Evolutionary conservation across 2,888 invertebrate species (phyloP).

Genomic region (Microplitis manilae): DNA sequence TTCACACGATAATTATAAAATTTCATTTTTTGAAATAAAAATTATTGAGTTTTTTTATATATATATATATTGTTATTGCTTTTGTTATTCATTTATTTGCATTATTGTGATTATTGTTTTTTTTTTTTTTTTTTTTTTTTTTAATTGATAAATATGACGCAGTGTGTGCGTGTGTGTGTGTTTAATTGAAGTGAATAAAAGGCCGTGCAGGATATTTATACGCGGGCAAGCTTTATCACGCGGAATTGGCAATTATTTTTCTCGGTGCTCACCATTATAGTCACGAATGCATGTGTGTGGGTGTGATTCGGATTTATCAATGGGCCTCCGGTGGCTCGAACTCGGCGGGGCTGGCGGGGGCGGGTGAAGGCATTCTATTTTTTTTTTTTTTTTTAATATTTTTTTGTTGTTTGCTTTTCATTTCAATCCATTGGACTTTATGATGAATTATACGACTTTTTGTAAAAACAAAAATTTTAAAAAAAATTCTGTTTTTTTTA

Average conservation of each 20-base stretch:
- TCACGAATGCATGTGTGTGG: conserved; percentile 52
- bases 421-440: conserved; percentile 22
- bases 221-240: conserved; percentile 56
- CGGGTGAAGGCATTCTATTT: conserved; percentile 56
- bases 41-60: no score
- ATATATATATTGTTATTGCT: no score
- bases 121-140: conserved; percentile 39
- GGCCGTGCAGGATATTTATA: conserved; percentile 53
- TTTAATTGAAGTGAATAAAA: conserved; percentile 48
- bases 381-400: conserved; percentile 46
- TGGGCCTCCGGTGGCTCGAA: conserved; percentile 70
- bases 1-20: no score
- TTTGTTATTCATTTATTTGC: no score
- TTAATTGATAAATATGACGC: neutral
- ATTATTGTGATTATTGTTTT: neutral
- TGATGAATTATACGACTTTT: conserved; percentile 29
- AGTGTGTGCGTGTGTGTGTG: conserved; percentile 26
- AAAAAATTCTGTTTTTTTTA: neutral
- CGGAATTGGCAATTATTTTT: conserved; percentile 61
- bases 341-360: conserved; percentile 72
- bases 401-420: conserved; percentile 44
- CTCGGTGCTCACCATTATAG: conserved; percentile 71
- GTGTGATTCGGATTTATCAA: conserved; percentile 62
- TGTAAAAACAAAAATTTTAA: neutral
- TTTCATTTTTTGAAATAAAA: no score